These are phyloP conservation scores for Teleogryllus oceanicus DNA, from an alignment of 2,888 invertebrate genomes.

Conservation along the genomic window DNA sequence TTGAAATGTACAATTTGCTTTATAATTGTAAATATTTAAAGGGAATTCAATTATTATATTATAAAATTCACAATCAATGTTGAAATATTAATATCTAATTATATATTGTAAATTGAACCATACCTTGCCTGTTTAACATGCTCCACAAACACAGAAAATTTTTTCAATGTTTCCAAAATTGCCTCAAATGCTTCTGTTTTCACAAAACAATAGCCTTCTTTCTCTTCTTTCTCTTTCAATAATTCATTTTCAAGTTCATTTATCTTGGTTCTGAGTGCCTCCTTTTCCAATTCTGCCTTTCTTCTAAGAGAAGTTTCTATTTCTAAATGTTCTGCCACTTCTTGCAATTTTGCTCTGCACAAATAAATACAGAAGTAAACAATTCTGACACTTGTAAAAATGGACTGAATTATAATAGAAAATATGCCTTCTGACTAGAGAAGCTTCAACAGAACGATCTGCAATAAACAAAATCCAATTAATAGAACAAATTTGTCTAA, in stretches of 20 bases:
- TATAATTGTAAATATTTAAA: no score
- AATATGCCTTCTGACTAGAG: no score
- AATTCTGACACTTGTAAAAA: no score
- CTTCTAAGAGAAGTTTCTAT: background rate
- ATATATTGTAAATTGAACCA: background rate
- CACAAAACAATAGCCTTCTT: background rate
- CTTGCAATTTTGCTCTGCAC: background rate
- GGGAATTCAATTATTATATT: no score
- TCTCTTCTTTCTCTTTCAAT: background rate
- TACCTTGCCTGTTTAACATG: background rate
- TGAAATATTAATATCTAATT: no score
- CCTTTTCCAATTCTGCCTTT: background rate
- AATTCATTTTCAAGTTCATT: background rate
- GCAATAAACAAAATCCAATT: no score
- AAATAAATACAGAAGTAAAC: no score
- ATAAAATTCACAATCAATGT: no score
- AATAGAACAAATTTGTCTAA: no score
- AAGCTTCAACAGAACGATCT: no score
- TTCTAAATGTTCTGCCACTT: background rate
- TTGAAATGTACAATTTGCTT: no score
- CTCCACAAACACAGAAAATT: background rate
- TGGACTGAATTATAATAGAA: no score
- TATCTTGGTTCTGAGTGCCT: background rate
- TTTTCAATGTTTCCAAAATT: background rate
- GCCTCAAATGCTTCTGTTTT: background rate